Conservation (phyloP, 2,888 invertebrate species). For the Chalcosyrphus nemorum region DNA sequence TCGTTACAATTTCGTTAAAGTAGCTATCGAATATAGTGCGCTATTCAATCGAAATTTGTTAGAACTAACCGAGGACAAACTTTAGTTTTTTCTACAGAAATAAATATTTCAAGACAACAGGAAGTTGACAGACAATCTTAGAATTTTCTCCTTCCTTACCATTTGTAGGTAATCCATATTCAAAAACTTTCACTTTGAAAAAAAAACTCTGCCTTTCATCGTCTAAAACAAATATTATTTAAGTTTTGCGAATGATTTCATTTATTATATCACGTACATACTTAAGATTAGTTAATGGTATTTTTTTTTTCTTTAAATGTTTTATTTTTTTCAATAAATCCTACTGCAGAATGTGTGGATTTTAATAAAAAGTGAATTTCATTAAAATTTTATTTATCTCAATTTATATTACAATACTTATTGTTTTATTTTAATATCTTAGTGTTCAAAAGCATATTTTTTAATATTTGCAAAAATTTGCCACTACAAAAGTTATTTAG, state of each 20-base stretch:
- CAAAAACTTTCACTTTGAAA: too few species aligned
- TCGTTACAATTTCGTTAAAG: too few species aligned
- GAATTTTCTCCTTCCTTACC: too few species aligned
- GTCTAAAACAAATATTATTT: background rate
- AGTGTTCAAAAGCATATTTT: constrained; percentile 31
- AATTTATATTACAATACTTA: constrained; percentile 56
- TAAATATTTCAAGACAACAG: too few species aligned
- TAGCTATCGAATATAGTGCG: too few species aligned
- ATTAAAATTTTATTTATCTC: constrained; percentile 48
- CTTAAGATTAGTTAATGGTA: constrained; percentile 62
- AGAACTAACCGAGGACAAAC: too few species aligned
- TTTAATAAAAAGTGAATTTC: constrained; percentile 55
- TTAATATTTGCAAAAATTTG: constrained; percentile 1
- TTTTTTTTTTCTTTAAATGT: constrained; percentile 65
- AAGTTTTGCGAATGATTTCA: constrained; percentile 73
- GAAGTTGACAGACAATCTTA: too few species aligned
- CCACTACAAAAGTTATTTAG: background rate
- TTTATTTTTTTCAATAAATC: constrained; percentile 41
- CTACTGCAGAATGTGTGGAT: constrained; percentile 43
- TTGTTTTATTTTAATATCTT: constrained; percentile 35
- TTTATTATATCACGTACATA: constrained; percentile 74
- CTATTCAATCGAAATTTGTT: too few species aligned
- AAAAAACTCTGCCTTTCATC: too few species aligned
- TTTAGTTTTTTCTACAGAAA: too few species aligned
- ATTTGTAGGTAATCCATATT: too few species aligned